phyloP scores from a whole-genome alignment of 1,140 invertebrate species.

The Dinoponera quadriceps region DNA sequence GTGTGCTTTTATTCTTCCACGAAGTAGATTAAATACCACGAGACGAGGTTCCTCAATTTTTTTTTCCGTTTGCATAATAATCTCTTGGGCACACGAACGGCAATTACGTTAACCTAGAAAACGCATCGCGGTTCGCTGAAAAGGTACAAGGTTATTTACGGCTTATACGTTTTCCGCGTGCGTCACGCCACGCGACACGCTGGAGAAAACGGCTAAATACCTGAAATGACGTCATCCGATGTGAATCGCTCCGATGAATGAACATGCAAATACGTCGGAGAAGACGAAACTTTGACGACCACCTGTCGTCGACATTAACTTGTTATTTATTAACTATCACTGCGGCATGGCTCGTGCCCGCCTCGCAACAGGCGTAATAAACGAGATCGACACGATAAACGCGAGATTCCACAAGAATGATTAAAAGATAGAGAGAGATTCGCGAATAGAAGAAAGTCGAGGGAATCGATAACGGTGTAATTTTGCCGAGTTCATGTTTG shows the following conservation, averaged over 20 bases:
- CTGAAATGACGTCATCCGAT: slow-evolving; percentile 42
- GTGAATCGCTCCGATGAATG: slow-evolving; percentile 22
- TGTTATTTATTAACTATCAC: too few species aligned
- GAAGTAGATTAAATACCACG: not conserved
- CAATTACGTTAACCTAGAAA: not conserved
- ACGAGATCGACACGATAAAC: too few species aligned
- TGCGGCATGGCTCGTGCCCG: too few species aligned
- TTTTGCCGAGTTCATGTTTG: too few species aligned
- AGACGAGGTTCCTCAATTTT: not conserved
- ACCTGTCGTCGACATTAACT: not conserved
- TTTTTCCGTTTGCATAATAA: not conserved
- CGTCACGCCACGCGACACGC: slow-evolving; percentile 32
- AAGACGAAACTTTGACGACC: slow-evolving; percentile 22
- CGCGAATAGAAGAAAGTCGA: too few species aligned
- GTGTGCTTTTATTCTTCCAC: too few species aligned
- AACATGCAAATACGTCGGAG: slow-evolving; percentile 9
- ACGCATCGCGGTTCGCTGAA: not conserved
- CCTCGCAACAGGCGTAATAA: too few species aligned
- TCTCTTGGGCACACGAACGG: not conserved
- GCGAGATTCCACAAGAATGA: too few species aligned
- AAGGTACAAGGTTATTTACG: slow-evolving; percentile 32
- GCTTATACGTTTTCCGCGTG: slow-evolving; percentile 6
- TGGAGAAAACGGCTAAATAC: slow-evolving; percentile 30
- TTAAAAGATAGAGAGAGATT: too few species aligned
- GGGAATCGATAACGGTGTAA: too few species aligned